Evolutionary conservation across 2,888 invertebrate genomes (phyloP), one percentile per base, ranked within the genome.

Genomic region (Arrhopalites spinosus): DNA sequence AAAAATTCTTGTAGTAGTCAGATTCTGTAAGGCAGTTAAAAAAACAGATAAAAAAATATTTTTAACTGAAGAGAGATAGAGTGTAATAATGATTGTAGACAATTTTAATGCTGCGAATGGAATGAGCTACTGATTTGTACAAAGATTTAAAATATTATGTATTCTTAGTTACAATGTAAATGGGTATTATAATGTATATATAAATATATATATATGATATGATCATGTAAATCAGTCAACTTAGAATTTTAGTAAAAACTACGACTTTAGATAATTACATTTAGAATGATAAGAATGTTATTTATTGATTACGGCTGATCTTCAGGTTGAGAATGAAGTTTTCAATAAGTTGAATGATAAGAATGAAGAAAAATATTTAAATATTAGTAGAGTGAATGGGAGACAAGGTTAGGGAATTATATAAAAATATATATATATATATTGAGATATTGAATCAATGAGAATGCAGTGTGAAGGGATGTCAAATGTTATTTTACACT

Each of bases 111-210:
- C 36, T 30, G n/a, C 27, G 64, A 36, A 70, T 70, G 70, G 70
- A 70, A 70, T 70, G 70, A 70, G 70, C 70, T 70, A 70, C 70
- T 70, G 70, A 70, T 70, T 56, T 70, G 70, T 70, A 70, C 70
- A 70, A 70, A 70, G 29, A 59, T 56, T 70, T 53, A 69, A 2
- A 43, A 69, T 69, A 30, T 20, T 36, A 43, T 15, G 45, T 23
- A 67, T 67, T 67, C n/a, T 67, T 47, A 47, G 17, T 68, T n/a
- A 27, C 20, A 30, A 27, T 36, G 17, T 30, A 20, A 23, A 29
- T 50, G 25, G 27, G 2, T 69, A 69, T 25, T 5, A 30, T 8
- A 66, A 29, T 66, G 15, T n/a, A 66, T 36, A n/a, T 7, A 61
- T 17, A 29, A 36, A 29, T 36, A 66, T 30, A 66, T 3, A 64